Evolutionary conservation across 1,140 invertebrate genomes (phyloP), one percentile per base, ranked within the genome.

Genomic region (Globodera rostochiensis): DNA sequence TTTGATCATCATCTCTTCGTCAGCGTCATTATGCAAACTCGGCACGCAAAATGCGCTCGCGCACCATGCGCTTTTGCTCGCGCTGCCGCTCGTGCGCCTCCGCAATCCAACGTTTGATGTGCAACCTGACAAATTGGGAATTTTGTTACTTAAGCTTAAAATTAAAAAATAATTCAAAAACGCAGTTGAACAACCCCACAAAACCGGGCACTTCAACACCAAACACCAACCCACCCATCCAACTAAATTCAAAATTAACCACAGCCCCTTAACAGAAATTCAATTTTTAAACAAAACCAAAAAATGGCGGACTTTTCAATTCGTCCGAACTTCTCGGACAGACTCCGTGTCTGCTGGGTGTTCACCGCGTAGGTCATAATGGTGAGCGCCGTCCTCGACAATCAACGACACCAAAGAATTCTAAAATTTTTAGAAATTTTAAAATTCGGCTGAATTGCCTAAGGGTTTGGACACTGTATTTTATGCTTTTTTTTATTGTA

Each of bases 321-420:
- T 5, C 80, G 73, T 53, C 88, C 88, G 81, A 19, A 82, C 84
- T 73, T 90, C 81, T 53, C 80, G 79, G 2, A 88, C 88, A 13
- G 80, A 60, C 13, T 74, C 69, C 15, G 88, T 90, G 74, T 89
- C 88, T 21, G 83, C 71, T 11, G 86, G 82, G 80, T 90, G 79
- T 47, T 73, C 74, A 15, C 86, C 88, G 15, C 88, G 73, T 46
- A 89, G 73, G 74, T 89, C 88, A 69, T 86, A 88, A 79, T 89
- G 88, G 79, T 89, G 88, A n/a, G 89, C 88, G 0, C 94, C 94
- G 90, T 96, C 93, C 4, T 94, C 93, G 77, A 99, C 94, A 19
- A 96, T 91, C 3, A 98, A 91, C 4, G 94, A 92, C 4, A 93
- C 80, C 6, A 89, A 69, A 13, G 88, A 82, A 46, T 86, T 88